These are phyloP conservation scores for Pollenia griseotomentosa DNA, from an alignment of 2,888 invertebrate species.

Conservation along the genomic window DNA sequence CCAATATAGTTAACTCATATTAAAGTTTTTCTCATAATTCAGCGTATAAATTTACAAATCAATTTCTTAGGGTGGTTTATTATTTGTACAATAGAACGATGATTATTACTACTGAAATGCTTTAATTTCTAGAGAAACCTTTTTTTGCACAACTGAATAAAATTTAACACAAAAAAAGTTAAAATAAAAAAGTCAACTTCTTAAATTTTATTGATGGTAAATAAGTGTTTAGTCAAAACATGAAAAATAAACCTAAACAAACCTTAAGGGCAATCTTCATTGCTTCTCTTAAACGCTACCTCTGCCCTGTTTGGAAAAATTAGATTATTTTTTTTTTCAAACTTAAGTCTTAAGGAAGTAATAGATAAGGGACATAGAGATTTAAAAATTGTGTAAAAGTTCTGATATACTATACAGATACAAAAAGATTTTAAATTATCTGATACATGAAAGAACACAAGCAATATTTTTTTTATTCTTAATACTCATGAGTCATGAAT, in stretches of 20 bases:
- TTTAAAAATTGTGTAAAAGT: no score
- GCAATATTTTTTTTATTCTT: no score
- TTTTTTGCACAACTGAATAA: not conserved
- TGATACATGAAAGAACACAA: no score
- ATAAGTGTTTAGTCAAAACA: conserved; percentile 40
- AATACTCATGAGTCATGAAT: no score
- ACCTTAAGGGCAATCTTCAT: conserved; percentile 32
- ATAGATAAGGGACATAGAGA: no score
- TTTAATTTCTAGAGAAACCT: not conserved
- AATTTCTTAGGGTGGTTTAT: conserved; percentile 16
- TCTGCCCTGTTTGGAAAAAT: not conserved
- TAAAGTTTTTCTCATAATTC: not conserved
- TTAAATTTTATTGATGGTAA: conserved; percentile 54
- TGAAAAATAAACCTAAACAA: conserved; percentile 30
- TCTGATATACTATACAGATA: no score
- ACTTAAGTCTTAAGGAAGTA: no score
- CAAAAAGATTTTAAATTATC: no score
- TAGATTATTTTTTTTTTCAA: no score
- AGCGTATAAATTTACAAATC: not conserved
- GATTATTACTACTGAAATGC: not conserved
- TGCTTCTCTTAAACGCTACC: not conserved
- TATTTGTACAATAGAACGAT: not conserved
- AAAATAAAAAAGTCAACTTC: conserved; percentile 33
- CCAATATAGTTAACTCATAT: not conserved
- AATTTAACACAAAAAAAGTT: not conserved